Evolutionary conservation across 2,888 invertebrate genomes (phyloP).

Genomic region (Nesidiocoris tenuis): DNA sequence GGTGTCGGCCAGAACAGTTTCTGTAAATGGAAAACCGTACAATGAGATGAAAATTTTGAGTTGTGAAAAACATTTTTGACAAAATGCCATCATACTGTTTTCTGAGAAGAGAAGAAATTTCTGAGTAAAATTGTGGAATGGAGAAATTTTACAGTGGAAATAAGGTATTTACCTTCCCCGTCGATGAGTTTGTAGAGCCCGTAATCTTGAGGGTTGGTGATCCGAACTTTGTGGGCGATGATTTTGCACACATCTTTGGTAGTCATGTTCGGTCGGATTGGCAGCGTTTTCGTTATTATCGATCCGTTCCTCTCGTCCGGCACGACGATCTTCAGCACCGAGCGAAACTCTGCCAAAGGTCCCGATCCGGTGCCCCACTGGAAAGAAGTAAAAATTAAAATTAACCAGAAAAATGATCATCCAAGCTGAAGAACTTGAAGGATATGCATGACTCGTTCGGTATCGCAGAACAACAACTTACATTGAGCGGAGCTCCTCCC

Average conservation of each 20-base stretch:
- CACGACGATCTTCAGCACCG: conserved; percentile 85
- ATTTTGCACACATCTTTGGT: conserved; percentile 90
- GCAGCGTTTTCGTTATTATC: conserved; percentile 86
- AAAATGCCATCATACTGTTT: too few species aligned
- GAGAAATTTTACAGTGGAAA: too few species aligned
- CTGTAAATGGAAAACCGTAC: conserved; percentile 65
- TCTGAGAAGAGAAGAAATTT: too few species aligned
- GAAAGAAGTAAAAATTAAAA: too few species aligned
- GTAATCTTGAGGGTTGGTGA: conserved; percentile 95
- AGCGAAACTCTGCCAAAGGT: conserved; percentile 61
- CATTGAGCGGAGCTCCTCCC: conserved; percentile 56
- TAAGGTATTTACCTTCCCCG: conserved; percentile 81
- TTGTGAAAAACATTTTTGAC: too few species aligned
- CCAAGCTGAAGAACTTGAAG: background rate
- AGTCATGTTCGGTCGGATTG: conserved; percentile 89
- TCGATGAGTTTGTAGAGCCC: conserved; percentile 86
- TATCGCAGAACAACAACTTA: too few species aligned
- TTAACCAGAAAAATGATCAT: background rate
- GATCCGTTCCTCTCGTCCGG: conserved; percentile 93
- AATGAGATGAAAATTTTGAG: too few species aligned
- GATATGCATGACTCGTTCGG: background rate
- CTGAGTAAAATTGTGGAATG: too few species aligned
- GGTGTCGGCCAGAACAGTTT: conserved; percentile 82
- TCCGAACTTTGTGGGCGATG: conserved; percentile 90
- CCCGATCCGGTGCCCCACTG: conserved; percentile 56